Evolutionary conservation across 2,888 invertebrate species (phyloP).

Genomic region (Mesoligia furuncula): DNA sequence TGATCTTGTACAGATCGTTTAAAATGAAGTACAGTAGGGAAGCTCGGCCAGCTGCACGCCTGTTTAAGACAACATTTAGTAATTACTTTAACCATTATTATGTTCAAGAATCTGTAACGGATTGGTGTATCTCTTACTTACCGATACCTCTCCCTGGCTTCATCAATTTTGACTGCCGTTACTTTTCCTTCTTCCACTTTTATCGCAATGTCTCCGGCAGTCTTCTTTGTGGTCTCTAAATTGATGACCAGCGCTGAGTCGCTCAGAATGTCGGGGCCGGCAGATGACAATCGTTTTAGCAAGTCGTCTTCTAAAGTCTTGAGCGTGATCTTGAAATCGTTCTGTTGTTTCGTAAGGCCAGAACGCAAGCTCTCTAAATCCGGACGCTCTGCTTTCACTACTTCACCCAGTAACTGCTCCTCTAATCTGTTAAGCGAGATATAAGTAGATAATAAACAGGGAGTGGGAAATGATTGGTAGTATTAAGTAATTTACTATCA

Average conservation of each 20-base stretch:
- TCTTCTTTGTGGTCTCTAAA: constrained; percentile 97
- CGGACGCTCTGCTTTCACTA: constrained; percentile 97
- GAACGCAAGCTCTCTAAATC: constrained; percentile 96
- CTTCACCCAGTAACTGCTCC: constrained; percentile 97
- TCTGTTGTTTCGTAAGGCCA: constrained; percentile 97
- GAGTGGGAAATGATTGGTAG: too few species aligned
- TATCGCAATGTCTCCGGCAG: constrained; percentile 96
- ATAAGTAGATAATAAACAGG: neutral
- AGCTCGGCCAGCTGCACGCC: constrained; percentile 95
- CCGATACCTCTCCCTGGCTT: constrained; percentile 96
- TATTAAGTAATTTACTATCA: too few species aligned
- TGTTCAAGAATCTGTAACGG: neutral
- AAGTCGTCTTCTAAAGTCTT: constrained; percentile 98
- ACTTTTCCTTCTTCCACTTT: constrained; percentile 96
- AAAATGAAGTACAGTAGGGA: constrained; percentile 98
- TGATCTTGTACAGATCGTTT: constrained; percentile 97
- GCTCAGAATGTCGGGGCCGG: constrained; percentile 97
- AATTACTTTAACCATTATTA: neutral
- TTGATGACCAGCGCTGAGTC: constrained; percentile 97
- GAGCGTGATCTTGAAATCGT: constrained; percentile 97
- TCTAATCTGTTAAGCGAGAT: constrained; percentile 91
- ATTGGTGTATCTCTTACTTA: constrained; percentile 47
- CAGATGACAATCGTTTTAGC: constrained; percentile 95
- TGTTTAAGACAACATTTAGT: constrained; percentile 60
- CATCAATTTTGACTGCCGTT: constrained; percentile 96